These are phyloP conservation scores for Lindbergichthys nudifrons DNA, from an alignment of 2,797 vertebrate genomes.

Conservation along the genomic window DNA sequence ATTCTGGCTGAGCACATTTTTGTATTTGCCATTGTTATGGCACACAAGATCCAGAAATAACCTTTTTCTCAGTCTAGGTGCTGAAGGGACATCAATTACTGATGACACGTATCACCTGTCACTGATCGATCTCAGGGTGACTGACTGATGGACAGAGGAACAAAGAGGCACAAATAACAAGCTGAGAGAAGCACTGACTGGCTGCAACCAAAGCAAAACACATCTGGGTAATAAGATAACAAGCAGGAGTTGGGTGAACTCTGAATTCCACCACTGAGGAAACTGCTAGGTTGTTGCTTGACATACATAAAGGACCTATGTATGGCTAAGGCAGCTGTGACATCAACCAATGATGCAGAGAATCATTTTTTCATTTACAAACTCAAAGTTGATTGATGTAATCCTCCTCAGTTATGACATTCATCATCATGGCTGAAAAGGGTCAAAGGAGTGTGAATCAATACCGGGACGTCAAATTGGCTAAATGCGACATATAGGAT, in stretches of 20 bases:
- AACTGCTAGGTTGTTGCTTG: no score
- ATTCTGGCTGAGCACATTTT: not conserved
- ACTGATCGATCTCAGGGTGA: conserved; percentile 29
- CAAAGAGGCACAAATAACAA: conserved; percentile 22
- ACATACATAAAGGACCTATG: no score
- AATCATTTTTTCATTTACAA: not conserved
- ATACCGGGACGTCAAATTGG: conserved; percentile 4
- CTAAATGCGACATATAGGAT: not conserved
- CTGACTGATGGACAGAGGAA: conserved; percentile 22
- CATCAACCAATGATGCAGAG: not conserved
- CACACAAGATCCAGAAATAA: conserved; percentile 8
- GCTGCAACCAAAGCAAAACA: not conserved
- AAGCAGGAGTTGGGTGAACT: conserved; percentile 14
- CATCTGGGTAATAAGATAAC: conserved; percentile 20
- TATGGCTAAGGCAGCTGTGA: not conserved
- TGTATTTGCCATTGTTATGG: not conserved
- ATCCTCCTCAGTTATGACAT: conserved; percentile 12
- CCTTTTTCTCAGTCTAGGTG: not conserved
- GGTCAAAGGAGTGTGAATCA: conserved; percentile 15
- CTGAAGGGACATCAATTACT: conserved; percentile 10
- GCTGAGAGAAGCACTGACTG: not conserved
- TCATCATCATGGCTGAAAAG: not conserved
- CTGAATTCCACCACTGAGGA: no score
- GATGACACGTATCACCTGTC: conserved; percentile 19
- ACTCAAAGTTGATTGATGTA: not conserved